Evolutionary conservation across 2,888 invertebrate species (phyloP), one percentile per base, ranked within the genome.

Genomic region (Geophilus truncorum): DNA sequence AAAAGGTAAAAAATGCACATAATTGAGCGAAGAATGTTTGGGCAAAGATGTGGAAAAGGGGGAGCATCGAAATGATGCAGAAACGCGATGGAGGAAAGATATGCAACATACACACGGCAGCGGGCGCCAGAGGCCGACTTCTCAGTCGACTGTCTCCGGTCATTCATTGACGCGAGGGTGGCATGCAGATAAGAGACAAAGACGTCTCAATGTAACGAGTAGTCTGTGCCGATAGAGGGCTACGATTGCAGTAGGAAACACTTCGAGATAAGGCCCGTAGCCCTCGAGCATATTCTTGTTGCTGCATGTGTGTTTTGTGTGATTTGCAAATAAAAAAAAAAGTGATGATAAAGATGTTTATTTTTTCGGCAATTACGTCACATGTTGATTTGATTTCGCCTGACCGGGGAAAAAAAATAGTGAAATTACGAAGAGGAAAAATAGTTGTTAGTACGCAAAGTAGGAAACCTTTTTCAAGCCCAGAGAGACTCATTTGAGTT

Each of bases 101-200:
- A 70, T 51, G 70, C 70, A 28, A 28, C 70, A 70, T 70, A 23
- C n/a, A 70, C 70, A 70, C 70, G 70, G 12, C 70, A 70, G 70
- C 28, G 70, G 70, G 70, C 70, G 70, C 70, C 70, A 70, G 70
- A 70, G 70, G 70, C 70, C 70, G 70, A 70, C 70, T 70, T 70
- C 70, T 70, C 70, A 70, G 70, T 70, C 70, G 70, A 70, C 70
- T 70, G 70, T 70, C 70, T 70, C 70, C 70, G 70, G 70, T 70
- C 70, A 70, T 70, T 70, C 70, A 70, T 70, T 28, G 70, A 70
- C 70, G 70, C 28, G 25, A 70, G 70, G 70, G 70, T 70, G 70
- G 70, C 70, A 25, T 70, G 70, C 70, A 70, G 70, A 70, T 70
- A 70, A 70, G 70, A 70, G 70, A 70, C 70, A 70, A 70, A 70